phyloP scores from a whole-genome alignment of 1,140 invertebrate species.

The Caerostris darwini region DNA sequence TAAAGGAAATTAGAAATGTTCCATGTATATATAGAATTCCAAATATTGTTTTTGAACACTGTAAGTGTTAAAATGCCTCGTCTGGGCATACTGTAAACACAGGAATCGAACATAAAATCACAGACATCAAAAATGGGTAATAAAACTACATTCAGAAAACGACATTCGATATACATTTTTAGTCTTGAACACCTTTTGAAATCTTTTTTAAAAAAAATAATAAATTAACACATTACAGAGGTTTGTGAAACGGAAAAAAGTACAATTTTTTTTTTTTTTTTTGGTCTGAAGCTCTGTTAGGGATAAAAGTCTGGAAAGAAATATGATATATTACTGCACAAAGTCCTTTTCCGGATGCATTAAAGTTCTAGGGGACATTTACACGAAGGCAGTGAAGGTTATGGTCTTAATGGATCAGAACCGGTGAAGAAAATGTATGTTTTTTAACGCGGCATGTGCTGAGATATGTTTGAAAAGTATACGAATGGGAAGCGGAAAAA shows the following conservation, averaged over 20 bases:
- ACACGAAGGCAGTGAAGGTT: conserved; percentile 14
- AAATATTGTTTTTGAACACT: no score
- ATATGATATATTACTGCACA: conserved; percentile 62
- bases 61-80: no score
- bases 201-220: neutral
- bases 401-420: conserved; percentile 68
- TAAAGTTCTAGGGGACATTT: conserved; percentile 68
- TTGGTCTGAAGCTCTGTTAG: neutral
- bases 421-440: conserved; percentile 68
- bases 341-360: conserved; percentile 71
- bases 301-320: conserved; percentile 48
- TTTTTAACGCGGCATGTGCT: conserved; percentile 53
- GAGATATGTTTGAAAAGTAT: conserved; percentile 59
- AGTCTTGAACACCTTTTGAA: neutral
- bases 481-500: neutral
- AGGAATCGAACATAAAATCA: no score
- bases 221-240: conserved; percentile 13
- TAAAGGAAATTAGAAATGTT: no score
- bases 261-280: neutral
- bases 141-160: neutral
- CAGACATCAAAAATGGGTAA: neutral
- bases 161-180: neutral
- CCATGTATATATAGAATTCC: no score
- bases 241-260: conserved; percentile 1
- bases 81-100: no score